Evolutionary conservation across 2,888 invertebrate genomes (phyloP).

Genomic region (Schizaphis graminum): DNA sequence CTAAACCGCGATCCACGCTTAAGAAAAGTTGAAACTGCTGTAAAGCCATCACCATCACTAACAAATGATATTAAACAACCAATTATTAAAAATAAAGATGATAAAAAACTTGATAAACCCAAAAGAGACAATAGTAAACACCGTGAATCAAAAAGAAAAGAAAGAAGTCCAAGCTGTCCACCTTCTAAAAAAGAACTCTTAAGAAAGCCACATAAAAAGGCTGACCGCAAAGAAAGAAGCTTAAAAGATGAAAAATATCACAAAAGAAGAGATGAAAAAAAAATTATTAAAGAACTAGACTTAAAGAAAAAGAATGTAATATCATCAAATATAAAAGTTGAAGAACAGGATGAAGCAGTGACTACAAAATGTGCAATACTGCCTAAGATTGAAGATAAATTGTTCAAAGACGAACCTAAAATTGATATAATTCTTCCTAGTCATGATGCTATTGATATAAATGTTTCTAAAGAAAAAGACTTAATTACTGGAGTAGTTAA

Average conservation of each 20-base stretch:
- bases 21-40: constrained; percentile 60
- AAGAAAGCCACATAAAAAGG: constrained; percentile 49
- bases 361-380: neutral
- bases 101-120: constrained; percentile 52
- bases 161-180: constrained; percentile 40
- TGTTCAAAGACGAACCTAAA: neutral
- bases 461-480: constrained; percentile 21
- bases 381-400: constrained; percentile 11
- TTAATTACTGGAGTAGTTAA: neutral
- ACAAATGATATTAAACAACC: constrained; percentile 13
- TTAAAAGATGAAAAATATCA: constrained; percentile 64
- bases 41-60: neutral
- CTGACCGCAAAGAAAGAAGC: constrained; percentile 43
- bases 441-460: constrained; percentile 3
- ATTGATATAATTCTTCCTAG: constrained; percentile 18
- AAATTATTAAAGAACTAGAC: constrained; percentile 53
- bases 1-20: constrained; percentile 67
- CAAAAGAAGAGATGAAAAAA: constrained; percentile 58
- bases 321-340: neutral
- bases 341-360: neutral
- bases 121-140: constrained; percentile 52
- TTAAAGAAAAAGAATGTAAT: constrained; percentile 27
- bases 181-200: constrained; percentile 45
- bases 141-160: constrained; percentile 53
- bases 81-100: constrained; percentile 47